phyloP scores from a whole-genome alignment of 2,888 invertebrate genomes.

The Lasiommata megera region DNA sequence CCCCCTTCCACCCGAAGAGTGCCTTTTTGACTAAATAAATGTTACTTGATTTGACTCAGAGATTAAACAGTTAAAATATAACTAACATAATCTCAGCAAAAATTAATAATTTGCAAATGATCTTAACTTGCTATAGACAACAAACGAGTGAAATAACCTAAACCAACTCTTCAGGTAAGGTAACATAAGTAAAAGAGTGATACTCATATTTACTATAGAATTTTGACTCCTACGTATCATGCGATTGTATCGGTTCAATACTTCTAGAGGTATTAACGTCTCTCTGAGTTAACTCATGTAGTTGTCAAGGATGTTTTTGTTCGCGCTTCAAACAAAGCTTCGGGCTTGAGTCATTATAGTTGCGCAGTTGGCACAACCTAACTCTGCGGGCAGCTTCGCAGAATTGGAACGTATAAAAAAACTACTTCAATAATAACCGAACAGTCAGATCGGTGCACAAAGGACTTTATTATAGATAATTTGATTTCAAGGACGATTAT shows the following conservation, averaged over 20 bases:
- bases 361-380: conserved; percentile 28
- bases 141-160: no score
- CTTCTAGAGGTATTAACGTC: neutral
- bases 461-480: conserved; percentile 1
- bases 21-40: no score
- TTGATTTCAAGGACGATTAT: neutral
- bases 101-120: no score
- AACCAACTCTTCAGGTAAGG: no score
- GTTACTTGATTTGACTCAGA: no score
- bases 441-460: neutral
- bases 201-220: no score
- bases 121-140: no score
- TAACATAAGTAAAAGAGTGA: no score
- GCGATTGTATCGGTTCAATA: neutral
- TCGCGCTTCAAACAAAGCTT: conserved; percentile 20
- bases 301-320: conserved; percentile 17
- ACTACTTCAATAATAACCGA: conserved; percentile 7
- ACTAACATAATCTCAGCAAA: no score
- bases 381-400: conserved; percentile 20
- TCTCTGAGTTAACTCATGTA: neutral
- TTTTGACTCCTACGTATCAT: no score
- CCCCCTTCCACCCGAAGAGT: no score
- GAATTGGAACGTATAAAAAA: conserved; percentile 20
- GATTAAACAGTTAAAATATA: no score
- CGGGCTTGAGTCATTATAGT: conserved; percentile 18